Evolutionary conservation across 2,797 vertebrate genomes (phyloP).

Genomic region (Neostethus bicornis): DNA sequence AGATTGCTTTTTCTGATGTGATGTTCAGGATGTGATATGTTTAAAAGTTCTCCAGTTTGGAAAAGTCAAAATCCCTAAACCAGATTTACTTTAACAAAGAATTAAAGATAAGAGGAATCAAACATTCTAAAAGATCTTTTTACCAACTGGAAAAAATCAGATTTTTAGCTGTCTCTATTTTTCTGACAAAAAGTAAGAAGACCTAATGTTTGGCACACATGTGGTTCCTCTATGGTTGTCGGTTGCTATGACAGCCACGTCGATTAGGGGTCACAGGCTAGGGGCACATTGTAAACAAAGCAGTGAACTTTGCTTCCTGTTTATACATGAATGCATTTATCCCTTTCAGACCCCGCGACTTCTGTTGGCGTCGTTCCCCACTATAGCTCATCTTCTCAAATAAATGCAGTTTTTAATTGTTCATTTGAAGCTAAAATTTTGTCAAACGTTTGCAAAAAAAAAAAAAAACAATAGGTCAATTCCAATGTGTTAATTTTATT

Average conservation of each 20-base stretch:
- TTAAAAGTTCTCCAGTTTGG: conserved; percentile 21
- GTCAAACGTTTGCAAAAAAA: background rate
- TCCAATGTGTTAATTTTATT: background rate
- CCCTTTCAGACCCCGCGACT: conserved; percentile 36
- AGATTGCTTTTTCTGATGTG: too few species aligned
- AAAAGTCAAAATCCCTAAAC: conserved; percentile 6
- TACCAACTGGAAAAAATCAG: background rate
- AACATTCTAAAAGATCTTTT: conserved; percentile 1
- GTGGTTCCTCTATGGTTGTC: conserved; percentile 33
- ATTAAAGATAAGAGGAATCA: background rate
- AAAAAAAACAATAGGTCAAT: background rate
- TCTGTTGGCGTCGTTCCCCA: conserved; percentile 39
- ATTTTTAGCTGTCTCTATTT: background rate
- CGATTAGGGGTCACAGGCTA: conserved; percentile 62
- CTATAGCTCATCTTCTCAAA: background rate
- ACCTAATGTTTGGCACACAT: conserved; percentile 30
- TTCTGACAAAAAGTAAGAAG: conserved; percentile 5
- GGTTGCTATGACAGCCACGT: conserved; percentile 61
- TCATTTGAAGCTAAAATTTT: background rate
- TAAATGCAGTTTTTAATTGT: background rate
- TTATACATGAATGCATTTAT: conserved; percentile 49
- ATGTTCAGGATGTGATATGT: too few species aligned
- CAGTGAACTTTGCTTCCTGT: conserved; percentile 68
- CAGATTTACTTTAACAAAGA: background rate
- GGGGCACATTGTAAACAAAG: conserved; percentile 62